Evolutionary conservation across 2,797 vertebrate genomes (phyloP).

Genomic region (Clarias fuscus): DNA sequence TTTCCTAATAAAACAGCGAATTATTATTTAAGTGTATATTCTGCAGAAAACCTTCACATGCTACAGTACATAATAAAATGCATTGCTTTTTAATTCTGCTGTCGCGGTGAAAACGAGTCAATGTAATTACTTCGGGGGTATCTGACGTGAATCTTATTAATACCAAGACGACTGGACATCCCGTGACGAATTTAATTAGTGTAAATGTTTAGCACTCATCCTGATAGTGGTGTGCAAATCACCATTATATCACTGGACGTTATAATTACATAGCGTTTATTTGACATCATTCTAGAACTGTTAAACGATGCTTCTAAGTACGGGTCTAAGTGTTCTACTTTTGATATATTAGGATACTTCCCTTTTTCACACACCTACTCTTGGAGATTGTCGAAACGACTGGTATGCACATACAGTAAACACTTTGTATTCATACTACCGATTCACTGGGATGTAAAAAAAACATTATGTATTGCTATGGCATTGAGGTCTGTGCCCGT

Average conservation of each 20-base stretch:
- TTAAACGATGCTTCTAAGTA: background rate
- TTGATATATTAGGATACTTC: background rate
- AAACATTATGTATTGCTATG: background rate
- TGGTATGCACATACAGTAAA: background rate
- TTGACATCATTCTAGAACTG: slow-evolving; percentile 2
- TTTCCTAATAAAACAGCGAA: background rate
- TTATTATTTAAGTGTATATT: background rate
- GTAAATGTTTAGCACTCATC: background rate
- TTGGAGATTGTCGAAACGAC: background rate
- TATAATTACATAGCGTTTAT: slow-evolving; percentile 6
- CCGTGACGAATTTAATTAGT: slow-evolving; percentile 32
- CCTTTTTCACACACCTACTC: slow-evolving; percentile 8
- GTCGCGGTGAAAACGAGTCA: slow-evolving; percentile 6
- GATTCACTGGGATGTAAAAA: slow-evolving; percentile 16
- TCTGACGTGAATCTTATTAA: slow-evolving; percentile 31
- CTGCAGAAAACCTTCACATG: background rate
- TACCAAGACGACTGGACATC: slow-evolving; percentile 3
- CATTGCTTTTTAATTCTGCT: background rate
- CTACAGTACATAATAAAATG: background rate
- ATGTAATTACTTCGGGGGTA: slow-evolving; percentile 31
- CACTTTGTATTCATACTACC: slow-evolving; percentile 20
- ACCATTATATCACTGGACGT: background rate
- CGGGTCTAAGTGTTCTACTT: slow-evolving; percentile 6
- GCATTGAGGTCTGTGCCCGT: background rate
- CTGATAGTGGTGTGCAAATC: slow-evolving; percentile 3